phyloP scores from a whole-genome alignment of 2,797 vertebrate species.

The Dicrostonyx torquatus region DNA sequence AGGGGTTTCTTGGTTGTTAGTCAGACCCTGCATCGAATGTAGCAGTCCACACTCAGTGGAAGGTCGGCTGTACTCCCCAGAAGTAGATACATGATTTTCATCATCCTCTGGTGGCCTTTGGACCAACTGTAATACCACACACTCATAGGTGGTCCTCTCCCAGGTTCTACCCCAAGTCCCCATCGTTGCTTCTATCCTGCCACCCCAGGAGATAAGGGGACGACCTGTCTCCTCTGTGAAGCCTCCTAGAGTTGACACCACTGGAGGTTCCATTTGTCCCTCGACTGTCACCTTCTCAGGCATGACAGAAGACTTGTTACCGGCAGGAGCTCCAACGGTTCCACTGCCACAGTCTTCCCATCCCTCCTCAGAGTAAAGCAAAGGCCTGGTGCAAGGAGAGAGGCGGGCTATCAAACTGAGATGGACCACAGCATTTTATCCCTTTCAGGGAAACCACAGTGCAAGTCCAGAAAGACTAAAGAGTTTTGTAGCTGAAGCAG shows the following conservation, averaged over 20 bases:
- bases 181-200: not conserved
- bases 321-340: not conserved
- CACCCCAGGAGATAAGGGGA: not conserved
- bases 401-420: not conserved
- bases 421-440: not conserved
- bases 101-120: not conserved
- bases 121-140: not conserved
- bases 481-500: not conserved
- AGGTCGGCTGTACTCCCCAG: not conserved
- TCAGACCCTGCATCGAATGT: not conserved
- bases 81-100: not conserved
- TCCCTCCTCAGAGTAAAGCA: not conserved
- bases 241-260: not conserved
- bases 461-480: not conserved
- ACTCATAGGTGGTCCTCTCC: not conserved
- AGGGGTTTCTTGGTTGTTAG: not conserved
- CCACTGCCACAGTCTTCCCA: not conserved
- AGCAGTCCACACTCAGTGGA: not conserved
- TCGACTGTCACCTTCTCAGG: accelerated
- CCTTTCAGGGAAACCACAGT: not conserved
- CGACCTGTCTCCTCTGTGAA: not conserved
- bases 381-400: not conserved
- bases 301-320: not conserved
- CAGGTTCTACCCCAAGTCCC: not conserved
- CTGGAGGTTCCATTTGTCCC: not conserved